Conservation (phyloP, 1,140 invertebrate species). For the Drosophila pandora region DNA sequence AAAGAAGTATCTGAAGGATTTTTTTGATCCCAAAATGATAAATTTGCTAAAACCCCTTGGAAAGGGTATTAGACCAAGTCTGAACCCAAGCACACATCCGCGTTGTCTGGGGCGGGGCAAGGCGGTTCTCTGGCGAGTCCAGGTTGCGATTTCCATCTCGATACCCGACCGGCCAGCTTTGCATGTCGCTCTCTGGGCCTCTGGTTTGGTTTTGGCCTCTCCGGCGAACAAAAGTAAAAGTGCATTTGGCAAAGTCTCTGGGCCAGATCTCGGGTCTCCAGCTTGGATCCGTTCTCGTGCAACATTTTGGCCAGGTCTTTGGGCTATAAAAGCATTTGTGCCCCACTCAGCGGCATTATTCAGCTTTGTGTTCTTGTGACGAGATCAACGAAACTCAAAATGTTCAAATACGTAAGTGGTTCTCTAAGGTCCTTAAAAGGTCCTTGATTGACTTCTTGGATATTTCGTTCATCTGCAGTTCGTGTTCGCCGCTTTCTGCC, state of each 20-base stretch:
- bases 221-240: conserved; percentile 71
- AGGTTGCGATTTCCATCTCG: conserved; percentile 20
- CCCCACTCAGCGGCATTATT: conserved; percentile 61
- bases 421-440: not conserved
- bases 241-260: conserved; percentile 43
- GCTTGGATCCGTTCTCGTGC: conserved; percentile 36
- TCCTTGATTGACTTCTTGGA: not conserved
- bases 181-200: conserved; percentile 60
- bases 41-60: too few species aligned
- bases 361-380: conserved; percentile 68
- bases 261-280: conserved; percentile 19
- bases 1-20: not conserved
- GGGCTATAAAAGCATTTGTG: conserved; percentile 76
- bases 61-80: conserved; percentile 15
- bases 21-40: too few species aligned
- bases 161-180: conserved; percentile 43
- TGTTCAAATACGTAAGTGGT: conserved; percentile 79
- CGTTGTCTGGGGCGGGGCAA: conserved; percentile 46
- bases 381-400: conserved; percentile 53
- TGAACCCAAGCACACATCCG: conserved; percentile 54
- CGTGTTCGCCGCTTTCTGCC: conserved; percentile 57
- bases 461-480: conserved; percentile 37
- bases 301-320: conserved; percentile 42
- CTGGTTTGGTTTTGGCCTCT: conserved; percentile 37
- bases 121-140: conserved; percentile 25